Evolutionary conservation across 2,888 invertebrate genomes (phyloP), one percentile per base, ranked within the genome.

Genomic region (Euplexia lucipara): DNA sequence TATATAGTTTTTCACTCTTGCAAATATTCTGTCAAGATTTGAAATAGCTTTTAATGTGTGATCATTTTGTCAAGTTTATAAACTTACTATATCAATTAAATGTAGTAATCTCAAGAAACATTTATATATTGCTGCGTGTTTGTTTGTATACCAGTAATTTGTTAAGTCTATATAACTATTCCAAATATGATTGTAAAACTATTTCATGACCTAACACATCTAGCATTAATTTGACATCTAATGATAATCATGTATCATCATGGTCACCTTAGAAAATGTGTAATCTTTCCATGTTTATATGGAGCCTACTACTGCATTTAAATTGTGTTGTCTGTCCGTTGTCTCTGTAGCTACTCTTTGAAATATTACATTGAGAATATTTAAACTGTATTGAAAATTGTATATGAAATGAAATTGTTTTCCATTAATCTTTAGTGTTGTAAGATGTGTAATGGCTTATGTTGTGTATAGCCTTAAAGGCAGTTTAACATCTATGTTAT

Each of bases 221-320:
- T 51, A 48, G 56, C 20, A 48, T 62, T 54, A 47, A 45, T 54
- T 56, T 39, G 14, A 39, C n/a, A 53, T 37, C 16, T n/a, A 57
- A 56, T 62, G 16, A 39, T 47, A 37, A 35, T 68, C 14, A 42
- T 52, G 32, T 68, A 47, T 52, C 0, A 5, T 47, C 41, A n/a
- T n/a, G n/a, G n/a, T 34, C 30, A 35, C 53, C 16, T 12, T 58
- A 58, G 30, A 49, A 69, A 56, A 44, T 75, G 37, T 70, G n/a
- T 70, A 70, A 47, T 56, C 39, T 56, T 47, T 44, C 32, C 32
- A 48, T 53, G 39, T 57, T 48, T 47, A 54, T 47, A 66, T 35
- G 34, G 47, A 48, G 56, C 47, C 65, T 75, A 54, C 16, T 63
- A 26, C 56, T 76, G 73, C 74, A 74, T 74, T 74, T 74, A 76